Evolutionary conservation across 2,888 invertebrate genomes (phyloP).

Genomic region (Catocala nupta): DNA sequence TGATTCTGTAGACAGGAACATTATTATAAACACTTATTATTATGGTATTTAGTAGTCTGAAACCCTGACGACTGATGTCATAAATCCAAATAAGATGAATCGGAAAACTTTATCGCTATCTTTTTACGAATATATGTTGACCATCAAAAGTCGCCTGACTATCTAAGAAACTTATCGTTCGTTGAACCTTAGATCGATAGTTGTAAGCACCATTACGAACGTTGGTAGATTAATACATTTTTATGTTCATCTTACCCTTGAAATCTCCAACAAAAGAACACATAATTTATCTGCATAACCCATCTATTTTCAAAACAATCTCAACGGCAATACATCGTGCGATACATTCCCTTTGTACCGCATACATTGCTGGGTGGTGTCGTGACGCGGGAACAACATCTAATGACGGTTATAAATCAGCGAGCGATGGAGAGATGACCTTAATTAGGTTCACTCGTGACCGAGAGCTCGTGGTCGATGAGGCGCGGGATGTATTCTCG

Average conservation of each 20-base stretch:
- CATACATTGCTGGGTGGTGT: slow-evolving; percentile 53
- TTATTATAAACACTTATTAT: too few species aligned
- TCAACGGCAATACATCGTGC: slow-evolving; percentile 9
- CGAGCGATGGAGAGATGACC: slow-evolving; percentile 66
- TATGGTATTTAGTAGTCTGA: too few species aligned
- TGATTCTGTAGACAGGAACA: too few species aligned
- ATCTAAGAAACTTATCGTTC: too few species aligned
- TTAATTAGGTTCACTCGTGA: slow-evolving; percentile 69
- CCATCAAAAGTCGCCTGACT: too few species aligned
- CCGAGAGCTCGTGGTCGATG: slow-evolving; percentile 53
- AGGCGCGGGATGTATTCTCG: slow-evolving; percentile 16
- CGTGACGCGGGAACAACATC: slow-evolving; percentile 50
- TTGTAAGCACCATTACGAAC: too few species aligned
- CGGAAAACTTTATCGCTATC: too few species aligned
- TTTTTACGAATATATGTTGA: too few species aligned
- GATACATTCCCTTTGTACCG: slow-evolving; percentile 37
- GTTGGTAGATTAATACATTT: too few species aligned
- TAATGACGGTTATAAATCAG: slow-evolving; percentile 66
- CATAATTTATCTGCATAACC: not conserved
- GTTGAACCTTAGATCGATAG: too few species aligned
- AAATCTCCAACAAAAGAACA: slow-evolving; percentile 4
- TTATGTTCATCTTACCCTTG: not conserved
- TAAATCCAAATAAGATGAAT: too few species aligned
- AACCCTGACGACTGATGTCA: too few species aligned
- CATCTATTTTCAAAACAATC: not conserved